Base-by-base conservation (phyloP, 2,888 invertebrate genomes). In the Apodemia hepburni region DNA sequence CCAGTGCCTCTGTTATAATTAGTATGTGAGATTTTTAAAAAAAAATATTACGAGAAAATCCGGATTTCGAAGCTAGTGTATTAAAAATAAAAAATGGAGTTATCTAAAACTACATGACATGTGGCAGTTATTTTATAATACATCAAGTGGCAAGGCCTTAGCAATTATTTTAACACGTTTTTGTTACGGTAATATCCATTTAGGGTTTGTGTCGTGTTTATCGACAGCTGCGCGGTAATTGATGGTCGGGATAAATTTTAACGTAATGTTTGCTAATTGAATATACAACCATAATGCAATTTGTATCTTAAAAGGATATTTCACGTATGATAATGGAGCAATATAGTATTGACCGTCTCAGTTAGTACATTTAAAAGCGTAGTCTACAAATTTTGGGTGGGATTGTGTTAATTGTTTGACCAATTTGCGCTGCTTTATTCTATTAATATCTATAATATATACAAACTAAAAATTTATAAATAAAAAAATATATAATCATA, bases 181-280 rank as follows among this genome's bases (percentile, higher is more conserved):
- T 63, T 59, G 49, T 22, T 38, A 62, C 42, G 49, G 69, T 65
- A 54, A 69, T 69, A 63, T 72, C 71, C 72, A 69, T 67, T 49
- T 15, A 69, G 65, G 65, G 64, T 70, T 74, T 72, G 69, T 74
- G 75, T 61, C 27, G 70, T 73, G 71, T 70, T 72, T 73, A 73
- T 58, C 67, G 66, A 65, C 73, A 76, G 72, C 72, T 76, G 77
- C 74, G 73, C 68, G 74, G 77, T 83, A 85, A 86, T 85, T 85
- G 84, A 85, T 79, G 81, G 81, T 77, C 76, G 76, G 79, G 82
- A 82, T 82, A 80, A 84, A 81, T 85, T 89, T 87, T 82, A 84
- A 81, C 81, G 78, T 85, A 87, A 87, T 83, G 79, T 75, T 76
- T 75, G 80, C 82, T 87, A 89, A 89, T 86, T 88, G 85, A 86